Conservation (phyloP, 2,113 vertebrate genomes). For the Apteryx owenii region DNA sequence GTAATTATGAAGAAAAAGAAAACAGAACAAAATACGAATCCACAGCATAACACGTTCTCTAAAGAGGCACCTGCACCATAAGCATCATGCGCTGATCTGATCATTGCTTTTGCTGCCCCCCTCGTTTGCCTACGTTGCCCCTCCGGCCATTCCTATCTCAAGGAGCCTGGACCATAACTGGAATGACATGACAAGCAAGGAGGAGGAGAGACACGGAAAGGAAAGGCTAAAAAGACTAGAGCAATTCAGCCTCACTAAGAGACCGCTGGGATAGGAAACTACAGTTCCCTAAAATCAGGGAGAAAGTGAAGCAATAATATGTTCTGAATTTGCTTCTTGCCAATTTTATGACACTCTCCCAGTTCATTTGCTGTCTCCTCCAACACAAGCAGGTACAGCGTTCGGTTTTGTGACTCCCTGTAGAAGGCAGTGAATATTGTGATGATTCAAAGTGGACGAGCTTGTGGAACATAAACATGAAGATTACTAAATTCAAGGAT, state of each 20-base stretch:
- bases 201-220: not conserved
- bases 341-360: not conserved
- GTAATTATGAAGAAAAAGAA: not conserved
- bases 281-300: not conserved
- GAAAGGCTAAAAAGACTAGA: not conserved
- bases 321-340: not conserved
- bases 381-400: not conserved
- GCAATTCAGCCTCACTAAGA: not conserved
- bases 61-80: not conserved
- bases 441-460: not conserved
- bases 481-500: not conserved
- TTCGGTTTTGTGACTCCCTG: not conserved
- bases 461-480: not conserved
- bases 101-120: not conserved
- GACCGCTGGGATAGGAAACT: not conserved
- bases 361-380: not conserved
- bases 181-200: not conserved
- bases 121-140: rapidly evolving
- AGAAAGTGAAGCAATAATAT: not conserved
- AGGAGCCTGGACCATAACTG: not conserved
- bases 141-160: not conserved
- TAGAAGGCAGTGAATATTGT: rapidly evolving
- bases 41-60: rapidly evolving
- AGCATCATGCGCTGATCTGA: not conserved
- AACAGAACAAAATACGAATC: not conserved